Base-by-base conservation (phyloP, 2,888 invertebrate species). In the Amaurobius ferox region DNA sequence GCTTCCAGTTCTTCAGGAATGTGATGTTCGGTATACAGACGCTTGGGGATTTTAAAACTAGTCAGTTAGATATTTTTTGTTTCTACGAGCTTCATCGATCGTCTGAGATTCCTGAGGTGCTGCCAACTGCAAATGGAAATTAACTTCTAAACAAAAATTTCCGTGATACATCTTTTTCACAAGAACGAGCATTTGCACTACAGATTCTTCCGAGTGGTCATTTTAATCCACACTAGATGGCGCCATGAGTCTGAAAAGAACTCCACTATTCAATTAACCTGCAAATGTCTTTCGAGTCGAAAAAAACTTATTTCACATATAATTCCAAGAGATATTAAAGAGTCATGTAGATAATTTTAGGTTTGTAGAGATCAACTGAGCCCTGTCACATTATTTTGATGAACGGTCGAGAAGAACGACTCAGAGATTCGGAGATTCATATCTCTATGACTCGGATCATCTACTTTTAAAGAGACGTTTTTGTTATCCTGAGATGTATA, bases 1-100 rank as follows among this genome's bases (percentile, higher is more conserved):
- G 89, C 91, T 96, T 90, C 95, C 96, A 6, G 93, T 94, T 1
- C 92, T 96, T 70, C 94, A 95, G 90, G 95, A 95, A 90, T 94
- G 94, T 91, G 96, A 96, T 91, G 94, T 96, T 32, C 93, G 95
- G 28, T 96, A 96, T 91, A 96, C 96, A 0, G 95, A 96, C 90
- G 95, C 95, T 61, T 96, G 95, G 95, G 92, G 89, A 74, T 86
- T 76, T 76, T 79, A 55, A 61, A 67, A 79, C 55, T 30, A 28
- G 23, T 19, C 9, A 32, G 3, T 16, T 1, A 11, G 23, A 55
- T 6, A n/a, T 55, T 6, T 16, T n/a, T 77, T 61, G 28, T 80
- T 77, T 32, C 44, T 30, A 81, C 40, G 83, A 83, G 83, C 83
- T 85, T 85, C 55, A 40, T 39, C 40, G 29, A n/a, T n/a, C 66